A percentile compares a stretch with the other conserved stretches of the same genome.
phyloP scores from a whole-genome alignment of 2,888 invertebrate genomes.

The Ormyrus rosae region DNA sequence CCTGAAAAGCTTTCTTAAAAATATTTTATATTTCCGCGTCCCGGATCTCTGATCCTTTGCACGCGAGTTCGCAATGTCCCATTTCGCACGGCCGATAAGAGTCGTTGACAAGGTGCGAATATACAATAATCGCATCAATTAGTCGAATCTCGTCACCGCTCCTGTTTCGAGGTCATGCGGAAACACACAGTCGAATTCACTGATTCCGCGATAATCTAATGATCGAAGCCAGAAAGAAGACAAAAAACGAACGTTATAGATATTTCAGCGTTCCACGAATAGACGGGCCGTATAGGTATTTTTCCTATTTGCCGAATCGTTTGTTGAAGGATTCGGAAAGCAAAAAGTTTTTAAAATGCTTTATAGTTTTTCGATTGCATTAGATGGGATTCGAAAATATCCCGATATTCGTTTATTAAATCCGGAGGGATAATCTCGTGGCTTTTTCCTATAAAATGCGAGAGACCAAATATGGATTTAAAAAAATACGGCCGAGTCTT shows the following conservation, averaged over 20 bases:
- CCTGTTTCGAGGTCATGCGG: background rate
- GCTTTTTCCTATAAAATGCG: slow-evolving; percentile 12
- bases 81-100: no score
- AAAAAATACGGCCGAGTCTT: no score
- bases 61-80: no score
- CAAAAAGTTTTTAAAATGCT: background rate
- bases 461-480: background rate
- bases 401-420: slow-evolving; percentile 37
- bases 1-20: no score
- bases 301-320: background rate
- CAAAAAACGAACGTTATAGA: background rate
- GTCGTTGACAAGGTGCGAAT: background rate
- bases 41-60: no score
- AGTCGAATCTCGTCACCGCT: background rate
- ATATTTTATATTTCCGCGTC: no score
- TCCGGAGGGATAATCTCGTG: slow-evolving; percentile 2
- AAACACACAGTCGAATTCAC: background rate
- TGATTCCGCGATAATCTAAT: background rate
- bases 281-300: background rate
- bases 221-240: no score
- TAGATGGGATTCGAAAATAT: slow-evolving; percentile 23
- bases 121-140: slow-evolving; percentile 35
- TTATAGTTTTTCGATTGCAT: slow-evolving; percentile 42
- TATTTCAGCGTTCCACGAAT: background rate
- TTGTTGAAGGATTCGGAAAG: slow-evolving; percentile 5